Percentiles rank a stretch among this genome's conserved stretches.
Conservation (phyloP, 2,888 invertebrate species). For the Dicyrtoma fusca region DNA sequence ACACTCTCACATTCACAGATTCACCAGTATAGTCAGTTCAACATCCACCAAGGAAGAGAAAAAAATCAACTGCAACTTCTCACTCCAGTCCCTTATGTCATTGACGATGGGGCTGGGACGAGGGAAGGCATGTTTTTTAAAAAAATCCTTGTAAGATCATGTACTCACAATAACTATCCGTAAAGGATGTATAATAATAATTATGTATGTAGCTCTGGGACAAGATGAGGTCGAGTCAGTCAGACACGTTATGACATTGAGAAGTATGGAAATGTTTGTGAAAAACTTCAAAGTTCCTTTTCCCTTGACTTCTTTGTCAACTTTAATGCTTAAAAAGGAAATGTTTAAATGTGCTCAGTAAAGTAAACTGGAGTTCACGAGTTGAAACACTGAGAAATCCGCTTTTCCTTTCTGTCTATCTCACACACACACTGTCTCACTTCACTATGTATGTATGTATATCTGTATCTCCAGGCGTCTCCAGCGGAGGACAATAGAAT, state of each 20-base stretch:
- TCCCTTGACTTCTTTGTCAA: slow-evolving; percentile 12
- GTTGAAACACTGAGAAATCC: not conserved
- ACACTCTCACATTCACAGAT: too few relatives aligned
- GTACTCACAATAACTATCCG: too few relatives aligned
- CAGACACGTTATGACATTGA: slow-evolving; percentile 19
- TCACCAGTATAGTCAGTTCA: too few relatives aligned
- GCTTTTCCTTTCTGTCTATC: slow-evolving; percentile 4
- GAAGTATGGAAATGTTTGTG: slow-evolving; percentile 12
- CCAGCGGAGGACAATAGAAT: not conserved
- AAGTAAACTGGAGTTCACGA: slow-evolving; percentile 6
- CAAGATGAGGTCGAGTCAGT: not conserved
- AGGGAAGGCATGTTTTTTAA: too few relatives aligned
- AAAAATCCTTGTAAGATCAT: too few relatives aligned
- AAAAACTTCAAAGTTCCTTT: slow-evolving; percentile 17
- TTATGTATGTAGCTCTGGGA: not conserved
- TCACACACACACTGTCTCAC: not conserved
- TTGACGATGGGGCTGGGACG: too few relatives aligned
- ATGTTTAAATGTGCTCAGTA: slow-evolving; percentile 23
- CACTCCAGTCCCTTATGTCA: too few relatives aligned
- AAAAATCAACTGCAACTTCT: too few relatives aligned
- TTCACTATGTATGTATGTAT: not conserved
- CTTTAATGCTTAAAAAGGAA: slow-evolving; percentile 33
- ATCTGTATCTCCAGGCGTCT: not conserved
- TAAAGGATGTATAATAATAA: not conserved
- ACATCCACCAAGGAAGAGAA: too few relatives aligned